phyloP scores from a whole-genome alignment of 23 tunicate species.

The Clavelina lepadiformis region DNA sequence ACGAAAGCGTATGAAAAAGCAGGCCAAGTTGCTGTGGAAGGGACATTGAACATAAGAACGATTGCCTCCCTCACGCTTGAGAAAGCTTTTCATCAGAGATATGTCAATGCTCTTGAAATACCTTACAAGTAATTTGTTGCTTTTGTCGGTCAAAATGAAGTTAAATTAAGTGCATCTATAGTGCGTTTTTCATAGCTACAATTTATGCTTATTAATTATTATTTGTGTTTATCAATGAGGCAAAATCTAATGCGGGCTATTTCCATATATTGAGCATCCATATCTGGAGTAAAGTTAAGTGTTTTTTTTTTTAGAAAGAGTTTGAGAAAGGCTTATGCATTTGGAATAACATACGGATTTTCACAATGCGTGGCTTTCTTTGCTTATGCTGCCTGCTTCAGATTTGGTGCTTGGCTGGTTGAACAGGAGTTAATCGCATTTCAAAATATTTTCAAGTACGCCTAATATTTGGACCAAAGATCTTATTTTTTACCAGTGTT shows the following conservation, averaged over 20 bases:
- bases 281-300: too few relatives aligned
- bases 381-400: constrained; percentile 89
- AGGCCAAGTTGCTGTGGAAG: constrained; percentile 82
- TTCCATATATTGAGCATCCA: too few relatives aligned
- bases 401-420: constrained; percentile 92
- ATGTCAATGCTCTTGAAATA: constrained; percentile 27
- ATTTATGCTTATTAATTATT: too few relatives aligned
- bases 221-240: too few relatives aligned
- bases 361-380: constrained; percentile 85
- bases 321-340: constrained; percentile 39
- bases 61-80: constrained; percentile 90
- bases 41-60: constrained; percentile 76
- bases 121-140: constrained; percentile 40
- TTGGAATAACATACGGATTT: constrained; percentile 77
- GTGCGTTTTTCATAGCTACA: too few relatives aligned
- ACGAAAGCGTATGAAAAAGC: constrained; percentile 85
- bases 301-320: constrained; percentile 33
- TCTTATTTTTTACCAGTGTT: too few relatives aligned
- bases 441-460: constrained; percentile 79
- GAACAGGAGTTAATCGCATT: constrained; percentile 45
- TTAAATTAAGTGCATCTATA: not conserved
- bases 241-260: too few relatives aligned
- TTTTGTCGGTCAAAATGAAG: constrained; percentile 1
- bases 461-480: too few relatives aligned
- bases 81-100: constrained; percentile 37